These are phyloP conservation scores for Eupleurogrammus muticus DNA, from an alignment of 2,797 vertebrate species.

Conservation along the genomic window DNA sequence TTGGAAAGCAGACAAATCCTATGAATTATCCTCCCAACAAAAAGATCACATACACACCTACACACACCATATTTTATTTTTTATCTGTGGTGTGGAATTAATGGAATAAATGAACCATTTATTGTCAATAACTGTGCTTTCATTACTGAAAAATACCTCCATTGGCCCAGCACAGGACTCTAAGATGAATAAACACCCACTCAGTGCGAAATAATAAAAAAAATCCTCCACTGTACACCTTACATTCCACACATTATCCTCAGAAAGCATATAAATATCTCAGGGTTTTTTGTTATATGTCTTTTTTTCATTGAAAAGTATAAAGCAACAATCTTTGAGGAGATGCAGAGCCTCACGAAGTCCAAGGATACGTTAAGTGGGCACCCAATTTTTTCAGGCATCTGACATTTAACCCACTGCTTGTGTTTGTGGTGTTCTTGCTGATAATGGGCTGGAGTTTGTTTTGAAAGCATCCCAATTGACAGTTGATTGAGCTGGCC, in stretches of 20 bases:
- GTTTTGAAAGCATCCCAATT: conserved; percentile 69
- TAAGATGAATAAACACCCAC: conserved; percentile 53
- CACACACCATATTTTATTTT: conserved; percentile 53
- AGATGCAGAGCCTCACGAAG: conserved; percentile 42
- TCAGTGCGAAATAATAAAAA: conserved; percentile 35
- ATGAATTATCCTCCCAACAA: conserved; percentile 24
- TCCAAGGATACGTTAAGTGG: conserved; percentile 69
- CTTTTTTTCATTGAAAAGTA: conserved; percentile 20
- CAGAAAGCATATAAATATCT: conserved; percentile 54
- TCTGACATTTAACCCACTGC: conserved; percentile 73
- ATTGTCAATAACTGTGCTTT: conserved; percentile 57
- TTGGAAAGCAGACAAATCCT: conserved; percentile 19
- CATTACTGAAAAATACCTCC: conserved; percentile 55
- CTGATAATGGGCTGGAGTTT: conserved; percentile 66
- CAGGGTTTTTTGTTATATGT: conserved; percentile 22
- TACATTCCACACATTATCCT: conserved; percentile 57
- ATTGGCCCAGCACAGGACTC: conserved; percentile 48
- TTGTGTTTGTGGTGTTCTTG: conserved; percentile 64
- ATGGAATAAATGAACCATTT: conserved; percentile 44
- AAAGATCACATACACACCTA: conserved; percentile 13
- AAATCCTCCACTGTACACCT: conserved; percentile 11
- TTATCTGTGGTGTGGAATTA: conserved; percentile 41
- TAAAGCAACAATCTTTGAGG: conserved; percentile 60
- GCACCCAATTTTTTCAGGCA: conserved; percentile 67
- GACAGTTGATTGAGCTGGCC: conserved; percentile 69